A percentile compares a stretch with the other conserved stretches of the same genome.
These are phyloP conservation scores for Papilio dardanus DNA, from an alignment of 1,140 invertebrate genomes.

Conservation along the genomic window DNA sequence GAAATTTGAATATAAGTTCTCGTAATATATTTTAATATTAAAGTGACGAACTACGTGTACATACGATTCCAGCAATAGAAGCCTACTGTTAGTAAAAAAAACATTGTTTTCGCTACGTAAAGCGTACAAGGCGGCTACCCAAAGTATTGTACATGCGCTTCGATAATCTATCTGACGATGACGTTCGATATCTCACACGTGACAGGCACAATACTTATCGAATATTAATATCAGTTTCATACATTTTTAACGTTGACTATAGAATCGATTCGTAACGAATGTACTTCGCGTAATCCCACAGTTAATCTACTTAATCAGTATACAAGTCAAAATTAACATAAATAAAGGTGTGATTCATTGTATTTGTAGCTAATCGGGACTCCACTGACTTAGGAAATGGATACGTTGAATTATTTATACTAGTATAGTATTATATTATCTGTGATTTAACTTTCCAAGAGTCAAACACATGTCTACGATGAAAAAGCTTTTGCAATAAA, in stretches of 20 bases:
- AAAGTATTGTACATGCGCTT: too few relatives aligned
- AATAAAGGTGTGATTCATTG: neutral
- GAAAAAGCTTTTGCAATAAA: neutral
- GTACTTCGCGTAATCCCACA: too few relatives aligned
- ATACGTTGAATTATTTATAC: neutral
- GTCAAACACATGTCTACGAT: neutral
- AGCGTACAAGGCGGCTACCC: too few relatives aligned
- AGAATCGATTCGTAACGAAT: too few relatives aligned
- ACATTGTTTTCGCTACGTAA: neutral
- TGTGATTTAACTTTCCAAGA: too few relatives aligned
- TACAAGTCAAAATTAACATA: conserved; percentile 6
- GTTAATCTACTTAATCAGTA: neutral
- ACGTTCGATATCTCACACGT: too few relatives aligned
- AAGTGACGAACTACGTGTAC: neutral
- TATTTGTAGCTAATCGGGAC: neutral
- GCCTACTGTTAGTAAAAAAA: neutral
- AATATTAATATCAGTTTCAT: too few relatives aligned
- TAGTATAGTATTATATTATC: neutral
- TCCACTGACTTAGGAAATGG: neutral
- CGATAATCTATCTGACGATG: too few relatives aligned
- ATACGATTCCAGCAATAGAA: neutral
- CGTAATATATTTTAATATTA: neutral
- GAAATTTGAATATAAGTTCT: neutral
- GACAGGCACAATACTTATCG: too few relatives aligned
- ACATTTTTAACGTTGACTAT: too few relatives aligned